Evolutionary conservation across 2,888 invertebrate genomes (phyloP), one percentile per base, ranked within the genome.

Genomic region (Stenodema calcarata): DNA sequence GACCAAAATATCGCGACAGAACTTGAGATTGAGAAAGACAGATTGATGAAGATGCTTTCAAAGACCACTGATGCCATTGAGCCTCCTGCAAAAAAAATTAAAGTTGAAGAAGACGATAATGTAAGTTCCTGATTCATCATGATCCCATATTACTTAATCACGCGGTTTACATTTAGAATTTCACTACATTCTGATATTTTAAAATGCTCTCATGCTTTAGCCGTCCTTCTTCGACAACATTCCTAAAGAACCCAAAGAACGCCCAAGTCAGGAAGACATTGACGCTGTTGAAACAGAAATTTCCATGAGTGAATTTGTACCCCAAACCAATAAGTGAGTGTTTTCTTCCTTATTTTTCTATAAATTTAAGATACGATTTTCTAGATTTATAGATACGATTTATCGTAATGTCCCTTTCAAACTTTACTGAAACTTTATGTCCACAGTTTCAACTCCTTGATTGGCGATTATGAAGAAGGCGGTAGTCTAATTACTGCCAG

Each of bases 401-500:
- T 47, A 47, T 12, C 47, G 47, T 47, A 47, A 47, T 35, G 7
- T 2, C 35, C 35, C 12, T 47, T 12, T 47, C 14, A 47, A 14
- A 12, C 3, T 47, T 1, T 47, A 4, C 4, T 47, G 47, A 14
- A 47, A 47, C 11, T 23, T 62, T 0, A 9, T 62, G 62, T 35
- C 7, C 16, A 41, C 73, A 73, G 73, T 41, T 73, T 73, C 35
- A 73, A 73, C 18, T 73, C 73, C 3, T 73, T 73, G 35, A 41
- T 73, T 35, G 73, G 35, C 14, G 41, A 35, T 7, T 12, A 18
- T 9, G 73, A 41, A 73, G 73, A 73, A n/a, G 35, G 73, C 3
- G 18, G 23, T 18, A 23, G 27, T 44, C 78, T n/a, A 18, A 42
- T 88, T 1, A 92, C 93, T 0, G 91, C 92, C 54, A 90, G 93